phyloP scores from a whole-genome alignment of 2,888 invertebrate genomes.

The Andrena hattorfiana region DNA sequence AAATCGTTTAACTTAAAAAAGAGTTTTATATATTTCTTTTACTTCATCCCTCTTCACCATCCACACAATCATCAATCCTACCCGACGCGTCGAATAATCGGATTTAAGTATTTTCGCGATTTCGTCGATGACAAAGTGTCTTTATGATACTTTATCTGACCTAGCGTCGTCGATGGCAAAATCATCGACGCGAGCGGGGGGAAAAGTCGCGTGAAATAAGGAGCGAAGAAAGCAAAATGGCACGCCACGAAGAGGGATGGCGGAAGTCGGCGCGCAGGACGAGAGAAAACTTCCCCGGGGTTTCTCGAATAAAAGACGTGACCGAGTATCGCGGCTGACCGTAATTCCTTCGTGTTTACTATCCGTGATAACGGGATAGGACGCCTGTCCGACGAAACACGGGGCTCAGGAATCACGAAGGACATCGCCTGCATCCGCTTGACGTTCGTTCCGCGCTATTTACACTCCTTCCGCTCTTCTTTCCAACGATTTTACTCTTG shows the following conservation, averaged over 20 bases:
- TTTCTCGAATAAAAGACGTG: conserved; percentile 50
- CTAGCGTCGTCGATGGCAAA: not conserved
- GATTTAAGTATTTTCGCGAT: too few relatives aligned
- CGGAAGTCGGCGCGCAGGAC: conserved; percentile 1
- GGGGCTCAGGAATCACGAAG: conserved; percentile 48
- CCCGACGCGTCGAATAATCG: too few relatives aligned
- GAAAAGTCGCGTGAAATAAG: not conserved
- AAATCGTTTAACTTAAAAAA: too few relatives aligned
- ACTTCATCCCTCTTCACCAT: too few relatives aligned
- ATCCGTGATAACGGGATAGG: conserved; percentile 55
- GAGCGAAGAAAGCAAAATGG: conserved; percentile 10
- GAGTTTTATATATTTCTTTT: too few relatives aligned
- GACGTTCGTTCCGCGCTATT: conserved; percentile 32
- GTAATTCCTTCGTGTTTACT: conserved; percentile 58
- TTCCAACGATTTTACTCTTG: conserved; percentile 24
- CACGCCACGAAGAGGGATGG: conserved; percentile 11
- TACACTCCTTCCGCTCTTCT: conserved; percentile 2
- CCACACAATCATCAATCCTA: too few relatives aligned
- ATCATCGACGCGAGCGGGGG: not conserved
- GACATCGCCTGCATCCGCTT: conserved; percentile 25
- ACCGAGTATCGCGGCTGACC: conserved; percentile 39
- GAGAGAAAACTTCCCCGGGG: conserved; percentile 27
- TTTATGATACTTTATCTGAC: not conserved
- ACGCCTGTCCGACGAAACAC: conserved; percentile 47
- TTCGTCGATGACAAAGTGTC: not conserved